Evolutionary conservation across 1,140 invertebrate species (phyloP).

Genomic region (Diachasmimorpha longicaudata): DNA sequence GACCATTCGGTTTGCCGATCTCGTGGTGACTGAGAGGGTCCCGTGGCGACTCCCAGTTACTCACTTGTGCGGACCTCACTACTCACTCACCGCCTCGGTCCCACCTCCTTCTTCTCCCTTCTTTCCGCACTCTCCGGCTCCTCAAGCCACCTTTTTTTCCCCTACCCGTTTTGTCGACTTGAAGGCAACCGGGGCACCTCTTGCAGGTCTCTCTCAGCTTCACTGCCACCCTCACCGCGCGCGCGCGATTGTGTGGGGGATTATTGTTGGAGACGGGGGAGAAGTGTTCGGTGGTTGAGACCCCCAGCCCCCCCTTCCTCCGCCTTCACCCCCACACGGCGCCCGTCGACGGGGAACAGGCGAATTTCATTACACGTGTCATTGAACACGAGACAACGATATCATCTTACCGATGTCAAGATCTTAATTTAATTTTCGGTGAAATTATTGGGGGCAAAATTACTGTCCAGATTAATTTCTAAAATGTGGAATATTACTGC

Average conservation of each 20-base stretch:
- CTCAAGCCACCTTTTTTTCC: conserved; percentile 29
- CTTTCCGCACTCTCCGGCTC: conserved; percentile 22
- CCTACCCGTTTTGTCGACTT: conserved; percentile 4
- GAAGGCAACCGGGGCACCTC: conserved; percentile 22
- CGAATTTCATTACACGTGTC: conserved; percentile 52
- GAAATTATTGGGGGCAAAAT: no score
- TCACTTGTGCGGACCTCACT: conserved; percentile 54
- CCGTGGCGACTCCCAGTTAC: conserved; percentile 54
- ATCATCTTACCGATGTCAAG: not conserved
- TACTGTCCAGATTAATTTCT: no score
- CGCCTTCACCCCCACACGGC: no score
- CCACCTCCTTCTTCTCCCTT: conserved; percentile 46
- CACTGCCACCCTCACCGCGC: conserved; percentile 47
- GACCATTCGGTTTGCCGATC: conserved; percentile 62
- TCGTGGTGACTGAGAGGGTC: conserved; percentile 60
- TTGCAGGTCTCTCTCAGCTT: conserved; percentile 43
- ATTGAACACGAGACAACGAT: conserved; percentile 40
- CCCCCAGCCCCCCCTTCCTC: no score
- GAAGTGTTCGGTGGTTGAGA: not conserved
- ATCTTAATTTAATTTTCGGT: no score
- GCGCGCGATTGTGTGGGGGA: conserved; percentile 35
- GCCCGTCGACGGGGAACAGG: conserved; percentile 26
- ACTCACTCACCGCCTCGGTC: conserved; percentile 48
- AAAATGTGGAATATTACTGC: no score
- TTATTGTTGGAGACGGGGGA: not conserved